phyloP scores from a whole-genome alignment of 2,113 vertebrate genomes.

The Emydocephalus ijimae region DNA sequence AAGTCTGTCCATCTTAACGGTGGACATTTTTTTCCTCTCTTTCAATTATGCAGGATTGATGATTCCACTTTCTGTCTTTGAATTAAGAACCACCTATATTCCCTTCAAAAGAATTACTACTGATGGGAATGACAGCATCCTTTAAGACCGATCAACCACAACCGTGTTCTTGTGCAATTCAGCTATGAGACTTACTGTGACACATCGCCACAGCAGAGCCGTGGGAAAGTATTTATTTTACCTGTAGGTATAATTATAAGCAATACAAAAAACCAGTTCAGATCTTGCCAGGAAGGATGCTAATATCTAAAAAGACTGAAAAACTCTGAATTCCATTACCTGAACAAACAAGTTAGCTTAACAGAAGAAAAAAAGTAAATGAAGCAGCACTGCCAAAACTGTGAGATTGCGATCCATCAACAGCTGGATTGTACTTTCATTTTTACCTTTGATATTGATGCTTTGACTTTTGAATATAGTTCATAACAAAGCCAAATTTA shows the following conservation, averaged over 20 bases:
- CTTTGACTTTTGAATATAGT: constrained; percentile 45
- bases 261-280: constrained; percentile 64
- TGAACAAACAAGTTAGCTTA: constrained; percentile 71
- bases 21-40: not conserved
- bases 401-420: constrained; percentile 65
- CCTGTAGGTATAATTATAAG: constrained; percentile 71
- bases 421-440: constrained; percentile 62
- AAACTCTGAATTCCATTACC: constrained; percentile 70
- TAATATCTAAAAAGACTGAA: constrained; percentile 68
- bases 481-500: constrained; percentile 44
- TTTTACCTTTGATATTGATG: constrained; percentile 42
- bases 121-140: not conserved
- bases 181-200: constrained; percentile 52
- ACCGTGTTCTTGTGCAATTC: constrained; percentile 62
- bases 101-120: constrained; percentile 19
- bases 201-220: constrained; percentile 55
- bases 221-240: constrained; percentile 75
- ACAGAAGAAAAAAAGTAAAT: constrained; percentile 53
- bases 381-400: constrained; percentile 61
- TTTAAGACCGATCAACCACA: constrained; percentile 55
- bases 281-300: constrained; percentile 68
- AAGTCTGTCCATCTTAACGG: not conserved
- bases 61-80: not conserved
- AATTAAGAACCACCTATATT: not conserved
- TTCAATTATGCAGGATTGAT: not conserved